Percentiles rank a stretch among this genome's conserved stretches.
Evolutionary conservation across 2,888 invertebrate genomes (phyloP).

Genomic region (Phaonia tiefii): DNA sequence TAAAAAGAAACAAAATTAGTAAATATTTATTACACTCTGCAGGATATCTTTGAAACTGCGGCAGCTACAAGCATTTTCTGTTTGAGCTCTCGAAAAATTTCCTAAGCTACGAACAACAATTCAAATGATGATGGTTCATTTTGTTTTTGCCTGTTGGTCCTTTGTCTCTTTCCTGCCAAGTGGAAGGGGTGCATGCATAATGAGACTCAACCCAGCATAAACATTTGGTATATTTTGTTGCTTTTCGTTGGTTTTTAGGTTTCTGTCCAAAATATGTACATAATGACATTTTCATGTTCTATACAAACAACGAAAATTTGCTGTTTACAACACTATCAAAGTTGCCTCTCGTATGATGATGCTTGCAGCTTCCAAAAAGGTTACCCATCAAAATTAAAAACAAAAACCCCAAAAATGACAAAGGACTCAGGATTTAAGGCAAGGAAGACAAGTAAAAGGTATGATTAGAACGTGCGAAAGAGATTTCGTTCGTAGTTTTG

Average conservation of each 20-base stretch:
- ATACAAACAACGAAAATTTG: slow-evolving; percentile 23
- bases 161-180: background rate
- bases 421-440: background rate
- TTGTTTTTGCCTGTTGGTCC: background rate
- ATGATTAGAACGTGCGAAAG: slow-evolving; percentile 63
- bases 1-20: slow-evolving; percentile 26
- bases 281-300: slow-evolving; percentile 30
- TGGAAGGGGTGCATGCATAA: slow-evolving; percentile 60
- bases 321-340: slow-evolving; percentile 76
- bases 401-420: slow-evolving; percentile 42
- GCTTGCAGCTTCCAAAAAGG: background rate
- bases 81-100: background rate
- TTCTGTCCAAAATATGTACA: background rate
- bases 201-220: slow-evolving; percentile 35
- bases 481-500: slow-evolving; percentile 16
- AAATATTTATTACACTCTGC: slow-evolving; percentile 50
- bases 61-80: slow-evolving; percentile 35
- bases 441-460: background rate
- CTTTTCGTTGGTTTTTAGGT: background rate
- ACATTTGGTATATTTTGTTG: slow-evolving; percentile 5
- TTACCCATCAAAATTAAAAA: slow-evolving; percentile 50
- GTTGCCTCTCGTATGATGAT: slow-evolving; percentile 47
- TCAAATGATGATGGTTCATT: slow-evolving; percentile 11
- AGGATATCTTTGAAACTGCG: slow-evolving; percentile 46
- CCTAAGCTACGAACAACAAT: slow-evolving; percentile 16